These are phyloP conservation scores for Cataglyphis altisquamis DNA, from an alignment of 2,888 invertebrate species.

Conservation along the genomic window DNA sequence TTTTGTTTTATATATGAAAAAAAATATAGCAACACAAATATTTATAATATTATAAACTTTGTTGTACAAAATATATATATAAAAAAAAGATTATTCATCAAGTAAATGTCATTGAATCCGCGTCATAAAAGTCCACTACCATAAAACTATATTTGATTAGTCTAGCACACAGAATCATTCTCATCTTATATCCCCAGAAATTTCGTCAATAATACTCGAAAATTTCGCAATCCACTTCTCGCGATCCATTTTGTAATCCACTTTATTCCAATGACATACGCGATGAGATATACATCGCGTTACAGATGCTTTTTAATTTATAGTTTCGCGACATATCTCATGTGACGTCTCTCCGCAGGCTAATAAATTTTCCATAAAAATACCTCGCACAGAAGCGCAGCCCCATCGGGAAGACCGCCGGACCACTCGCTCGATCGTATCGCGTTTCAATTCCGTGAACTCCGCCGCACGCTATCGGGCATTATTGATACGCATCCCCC, in stretches of 20 bases:
- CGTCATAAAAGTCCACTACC: not conserved
- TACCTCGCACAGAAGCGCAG: constrained; percentile 1
- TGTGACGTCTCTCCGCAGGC: constrained; percentile 6
- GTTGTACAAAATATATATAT: not conserved
- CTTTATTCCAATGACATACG: constrained; percentile 1
- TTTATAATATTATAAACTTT: not conserved
- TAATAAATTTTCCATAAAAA: constrained; percentile 53
- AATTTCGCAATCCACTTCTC: not conserved
- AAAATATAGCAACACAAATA: not conserved
- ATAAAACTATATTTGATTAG: constrained; percentile 1
- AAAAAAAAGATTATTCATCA: constrained; percentile 6
- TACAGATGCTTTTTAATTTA: constrained; percentile 18
- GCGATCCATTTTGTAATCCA: constrained; percentile 1
- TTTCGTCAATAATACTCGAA: constrained; percentile 1
- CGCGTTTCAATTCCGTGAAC: constrained; percentile 53
- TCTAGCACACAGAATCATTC: not conserved
- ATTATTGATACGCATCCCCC: constrained; percentile 55
- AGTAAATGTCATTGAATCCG: not conserved
- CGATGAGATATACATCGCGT: not conserved
- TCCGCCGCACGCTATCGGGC: constrained; percentile 53
- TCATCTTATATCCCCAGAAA: not conserved
- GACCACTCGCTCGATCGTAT: constrained; percentile 58
- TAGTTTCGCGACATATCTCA: not conserved
- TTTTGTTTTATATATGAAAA: not conserved
- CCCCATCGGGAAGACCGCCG: constrained; percentile 25